A percentile compares a stretch with the other conserved stretches of the same genome.
Conservation (phyloP, 1,140 invertebrate genomes). For the Leptestheria dahalacensis region DNA sequence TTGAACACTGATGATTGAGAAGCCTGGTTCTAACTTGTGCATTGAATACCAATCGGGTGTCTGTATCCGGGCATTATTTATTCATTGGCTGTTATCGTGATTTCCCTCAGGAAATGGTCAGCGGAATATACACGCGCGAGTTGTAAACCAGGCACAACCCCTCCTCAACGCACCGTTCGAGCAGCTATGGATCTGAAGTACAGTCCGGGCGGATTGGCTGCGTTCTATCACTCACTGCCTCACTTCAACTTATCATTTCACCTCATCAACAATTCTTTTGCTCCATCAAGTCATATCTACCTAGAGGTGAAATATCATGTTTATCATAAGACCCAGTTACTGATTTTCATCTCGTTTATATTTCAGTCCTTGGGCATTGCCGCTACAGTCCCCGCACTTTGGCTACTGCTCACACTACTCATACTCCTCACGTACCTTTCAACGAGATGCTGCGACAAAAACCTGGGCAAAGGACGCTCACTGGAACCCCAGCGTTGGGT, state of each 20-base stretch:
- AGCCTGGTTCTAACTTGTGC: too few species aligned
- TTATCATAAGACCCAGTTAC: not conserved
- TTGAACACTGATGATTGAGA: too few species aligned
- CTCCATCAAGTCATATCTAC: constrained; percentile 72
- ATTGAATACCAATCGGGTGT: too few species aligned
- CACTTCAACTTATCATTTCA: constrained; percentile 56
- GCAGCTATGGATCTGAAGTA: constrained; percentile 8
- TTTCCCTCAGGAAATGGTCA: too few species aligned
- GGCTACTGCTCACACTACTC: constrained; percentile 74
- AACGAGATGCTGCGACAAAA: constrained; percentile 82
- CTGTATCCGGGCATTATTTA: too few species aligned
- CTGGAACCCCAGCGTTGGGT: constrained; percentile 70
- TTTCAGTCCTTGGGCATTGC: constrained; percentile 75
- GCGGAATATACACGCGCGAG: too few species aligned
- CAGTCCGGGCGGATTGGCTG: not conserved
- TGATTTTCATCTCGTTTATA: constrained; percentile 4
- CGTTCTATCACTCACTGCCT: constrained; percentile 18
- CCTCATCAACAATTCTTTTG: constrained; percentile 76
- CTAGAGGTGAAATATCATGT: constrained; percentile 49
- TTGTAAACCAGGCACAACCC: too few species aligned
- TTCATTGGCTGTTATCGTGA: too few species aligned
- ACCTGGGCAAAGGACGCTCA: constrained; percentile 63
- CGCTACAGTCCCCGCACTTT: constrained; percentile 72
- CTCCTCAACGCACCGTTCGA: too few species aligned
- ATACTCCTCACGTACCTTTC: constrained; percentile 76